phyloP scores from a whole-genome alignment of 1,140 invertebrate species.

The Brachystomella parvula region DNA sequence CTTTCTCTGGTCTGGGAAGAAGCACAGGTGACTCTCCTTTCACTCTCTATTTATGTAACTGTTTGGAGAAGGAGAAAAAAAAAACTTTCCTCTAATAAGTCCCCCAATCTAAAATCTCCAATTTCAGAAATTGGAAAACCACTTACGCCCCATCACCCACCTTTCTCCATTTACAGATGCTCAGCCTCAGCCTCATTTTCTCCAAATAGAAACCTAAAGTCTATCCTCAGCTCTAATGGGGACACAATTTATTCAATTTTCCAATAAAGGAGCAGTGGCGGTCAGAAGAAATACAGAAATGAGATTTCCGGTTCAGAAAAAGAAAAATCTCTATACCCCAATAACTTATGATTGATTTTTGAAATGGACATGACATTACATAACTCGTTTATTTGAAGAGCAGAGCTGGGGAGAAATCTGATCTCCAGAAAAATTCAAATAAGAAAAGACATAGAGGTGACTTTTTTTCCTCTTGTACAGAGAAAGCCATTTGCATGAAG shows the following conservation, averaged over 20 bases:
- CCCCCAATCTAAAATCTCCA: constrained; percentile 14
- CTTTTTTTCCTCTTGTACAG: constrained; percentile 5
- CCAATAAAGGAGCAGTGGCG: no score
- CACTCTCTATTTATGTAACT: constrained; percentile 19
- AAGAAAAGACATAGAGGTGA: constrained; percentile 11
- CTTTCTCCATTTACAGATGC: constrained; percentile 21
- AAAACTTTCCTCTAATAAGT: neutral
- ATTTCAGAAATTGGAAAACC: constrained; percentile 27
- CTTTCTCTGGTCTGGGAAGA: constrained; percentile 22
- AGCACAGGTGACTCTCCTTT: constrained; percentile 28
- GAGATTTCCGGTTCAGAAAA: no score
- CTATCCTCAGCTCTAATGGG: no score
- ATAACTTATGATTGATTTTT: no score
- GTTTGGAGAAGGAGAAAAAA: neutral
- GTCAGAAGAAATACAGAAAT: no score
- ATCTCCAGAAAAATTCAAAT: no score
- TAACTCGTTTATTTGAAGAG: constrained; percentile 27
- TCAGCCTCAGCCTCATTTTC: constrained; percentile 10
- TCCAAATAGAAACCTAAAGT: neutral
- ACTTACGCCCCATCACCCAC: constrained; percentile 20
- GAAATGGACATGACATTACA: no score
- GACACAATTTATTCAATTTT: no score
- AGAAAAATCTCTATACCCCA: no score
- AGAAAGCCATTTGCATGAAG: constrained; percentile 28
- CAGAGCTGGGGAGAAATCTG: no score